These are phyloP conservation scores for Drosophila serrata DNA, from an alignment of 1,140 invertebrate genomes.

Conservation along the genomic window DNA sequence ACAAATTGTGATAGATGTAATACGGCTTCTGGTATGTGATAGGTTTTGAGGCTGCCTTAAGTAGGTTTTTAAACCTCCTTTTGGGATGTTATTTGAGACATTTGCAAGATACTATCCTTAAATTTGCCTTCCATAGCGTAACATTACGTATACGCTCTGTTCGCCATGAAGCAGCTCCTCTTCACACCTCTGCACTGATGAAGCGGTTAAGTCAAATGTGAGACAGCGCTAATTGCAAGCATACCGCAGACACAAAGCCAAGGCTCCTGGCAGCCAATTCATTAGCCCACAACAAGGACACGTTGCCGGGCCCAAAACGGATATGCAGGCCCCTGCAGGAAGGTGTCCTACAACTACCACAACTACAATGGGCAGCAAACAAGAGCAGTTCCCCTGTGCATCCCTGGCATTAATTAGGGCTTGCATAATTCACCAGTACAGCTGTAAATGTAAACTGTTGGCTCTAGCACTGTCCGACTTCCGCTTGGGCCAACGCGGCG, in stretches of 20 bases:
- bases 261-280: slow-evolving; percentile 57
- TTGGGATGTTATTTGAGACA: neutral
- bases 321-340: slow-evolving; percentile 5
- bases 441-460: slow-evolving; percentile 45
- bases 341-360: slow-evolving; percentile 13
- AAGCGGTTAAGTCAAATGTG: slow-evolving; percentile 34
- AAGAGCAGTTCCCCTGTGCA: slow-evolving; percentile 4
- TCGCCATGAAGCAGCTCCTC: slow-evolving; percentile 2
- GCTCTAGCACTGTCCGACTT: slow-evolving; percentile 23
- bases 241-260: slow-evolving; percentile 47
- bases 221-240: slow-evolving; percentile 37
- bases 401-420: slow-evolving; percentile 62
- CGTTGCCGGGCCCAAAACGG: slow-evolving; percentile 25
- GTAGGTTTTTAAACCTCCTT: neutral
- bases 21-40: no score
- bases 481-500: slow-evolving; percentile 33
- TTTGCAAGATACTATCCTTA: neutral
- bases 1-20: no score
- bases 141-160: slow-evolving; percentile 12
- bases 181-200: slow-evolving; percentile 30
- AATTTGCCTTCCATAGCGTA: neutral
- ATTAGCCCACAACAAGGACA: slow-evolving; percentile 48
- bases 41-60: neutral
- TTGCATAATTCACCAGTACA: slow-evolving; percentile 68
- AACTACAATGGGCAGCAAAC: slow-evolving; percentile 11